Conservation (phyloP, 1,140 invertebrate genomes). For the Drosophila asahinai region DNA sequence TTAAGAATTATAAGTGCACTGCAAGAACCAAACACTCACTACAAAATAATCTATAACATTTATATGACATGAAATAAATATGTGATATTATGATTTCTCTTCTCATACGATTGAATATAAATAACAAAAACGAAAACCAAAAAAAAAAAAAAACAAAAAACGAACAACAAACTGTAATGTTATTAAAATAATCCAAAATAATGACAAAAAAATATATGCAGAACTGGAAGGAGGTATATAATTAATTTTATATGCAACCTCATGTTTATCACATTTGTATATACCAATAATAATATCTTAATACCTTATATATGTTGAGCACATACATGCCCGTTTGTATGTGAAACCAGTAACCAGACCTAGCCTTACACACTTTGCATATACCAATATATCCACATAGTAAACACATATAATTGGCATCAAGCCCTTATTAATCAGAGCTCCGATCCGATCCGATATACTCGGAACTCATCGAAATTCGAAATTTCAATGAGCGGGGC, state of each 20-base stretch:
- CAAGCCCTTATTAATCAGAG: not conserved
- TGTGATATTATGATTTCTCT: slow-evolving; percentile 79
- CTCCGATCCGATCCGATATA: not conserved
- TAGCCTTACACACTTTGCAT: slow-evolving; percentile 27
- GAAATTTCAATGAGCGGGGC: slow-evolving; percentile 24
- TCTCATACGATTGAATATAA: slow-evolving; percentile 72
- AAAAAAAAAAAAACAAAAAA: slow-evolving; percentile 47
- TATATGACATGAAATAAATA: slow-evolving; percentile 55
- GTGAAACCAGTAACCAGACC: slow-evolving; percentile 41
- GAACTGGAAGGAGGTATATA: slow-evolving; percentile 85
- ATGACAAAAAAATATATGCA: slow-evolving; percentile 64
- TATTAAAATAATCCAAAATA: slow-evolving; percentile 47
- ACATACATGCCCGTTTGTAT: slow-evolving; percentile 61
- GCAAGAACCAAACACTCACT: slow-evolving; percentile 3
- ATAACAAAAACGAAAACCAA: slow-evolving; percentile 56
- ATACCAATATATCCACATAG: slow-evolving; percentile 21
- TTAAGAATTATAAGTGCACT: slow-evolving; percentile 1
- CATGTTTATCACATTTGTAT: slow-evolving; percentile 68
- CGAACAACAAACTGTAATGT: slow-evolving; percentile 29
- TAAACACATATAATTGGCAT: slow-evolving; percentile 7
- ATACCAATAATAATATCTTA: slow-evolving; percentile 33
- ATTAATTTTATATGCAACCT: slow-evolving; percentile 79
- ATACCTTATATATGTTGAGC: slow-evolving; percentile 55
- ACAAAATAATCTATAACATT: slow-evolving; percentile 47
- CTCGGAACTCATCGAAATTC: slow-evolving; percentile 12